Evolutionary conservation across 2,888 invertebrate genomes (phyloP), one percentile per base, ranked within the genome.

Genomic region (Caenorhabditis angaria): DNA sequence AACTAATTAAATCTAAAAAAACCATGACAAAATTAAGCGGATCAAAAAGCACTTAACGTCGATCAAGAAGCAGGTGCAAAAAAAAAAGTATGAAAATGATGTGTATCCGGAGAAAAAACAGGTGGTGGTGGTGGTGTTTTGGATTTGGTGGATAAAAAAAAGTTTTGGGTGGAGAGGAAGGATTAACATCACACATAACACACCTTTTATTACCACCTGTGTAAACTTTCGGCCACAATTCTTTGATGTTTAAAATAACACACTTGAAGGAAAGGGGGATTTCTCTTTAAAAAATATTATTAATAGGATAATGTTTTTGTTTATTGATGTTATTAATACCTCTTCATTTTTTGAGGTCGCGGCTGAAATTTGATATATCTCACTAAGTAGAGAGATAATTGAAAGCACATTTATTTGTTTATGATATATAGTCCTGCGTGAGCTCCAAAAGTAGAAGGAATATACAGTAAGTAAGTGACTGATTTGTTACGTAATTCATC

Each of bases 191-290:
- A 8, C 41, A 41, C 41, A 12, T 2, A 41, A 10, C 41, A 5
- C 41, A 12, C 41, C 41, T 41, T 41, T 41, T 51, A 24, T 55
- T 55, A 55, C 55, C 55, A 55, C 55, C 55, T 55, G 55, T 55
- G 55, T 55, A 55, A 55, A 55, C 55, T 55, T 55, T 55, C 24
- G 41, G 41, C 14, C n/a, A 18, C 32, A 41, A 41, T 41, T 41
- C 41, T 41, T 41, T 41, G 41, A 41, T 41, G 41, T 41, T 41
- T 41, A 41, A 41, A 41, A 41, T 41, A 41, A 41, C 41, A 14
- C 3, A 41, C 5, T 32, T 8, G 32, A 10, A 8, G 32, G 32
- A 32, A 8, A 32, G 10, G 32, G 10, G 5, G 41, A 18, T 41
- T 14, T 41, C 18, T 14, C 18, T 41, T 2, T 12, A 41, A 41